A percentile compares a stretch with the other conserved stretches of the same genome.
These are phyloP conservation scores for Cosmopolites sordidus DNA, from an alignment of 2,888 invertebrate species.

Conservation along the genomic window DNA sequence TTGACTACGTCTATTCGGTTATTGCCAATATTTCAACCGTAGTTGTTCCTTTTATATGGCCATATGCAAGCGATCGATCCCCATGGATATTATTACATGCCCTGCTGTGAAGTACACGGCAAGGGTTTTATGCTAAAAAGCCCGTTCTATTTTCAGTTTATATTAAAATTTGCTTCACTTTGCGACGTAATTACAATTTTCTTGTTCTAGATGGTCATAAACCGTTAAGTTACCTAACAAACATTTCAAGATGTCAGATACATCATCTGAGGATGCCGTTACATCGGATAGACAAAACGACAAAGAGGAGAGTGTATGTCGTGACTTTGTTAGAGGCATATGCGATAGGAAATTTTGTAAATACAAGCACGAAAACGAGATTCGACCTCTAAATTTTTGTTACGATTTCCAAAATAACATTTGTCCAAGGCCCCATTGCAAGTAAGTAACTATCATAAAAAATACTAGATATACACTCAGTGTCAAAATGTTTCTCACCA, in stretches of 20 bases:
- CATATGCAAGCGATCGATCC: constrained; percentile 7
- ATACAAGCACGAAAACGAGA: constrained; percentile 52
- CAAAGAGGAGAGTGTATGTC: constrained; percentile 47
- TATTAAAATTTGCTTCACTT: not conserved
- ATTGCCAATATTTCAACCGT: constrained; percentile 15
- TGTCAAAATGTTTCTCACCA: too few species aligned
- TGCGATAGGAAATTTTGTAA: constrained; percentile 56
- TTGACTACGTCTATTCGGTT: constrained; percentile 7
- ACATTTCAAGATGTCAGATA: constrained; percentile 40
- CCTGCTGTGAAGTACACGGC: constrained; percentile 20
- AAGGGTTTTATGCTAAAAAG: constrained; percentile 24
- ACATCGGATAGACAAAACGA: constrained; percentile 38
- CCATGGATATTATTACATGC: constrained; percentile 14
- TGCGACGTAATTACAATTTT: too few species aligned
- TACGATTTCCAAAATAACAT: constrained; percentile 70
- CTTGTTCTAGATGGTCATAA: not conserved
- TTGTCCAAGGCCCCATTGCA: constrained; percentile 68
- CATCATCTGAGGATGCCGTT: constrained; percentile 39
- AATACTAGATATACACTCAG: too few species aligned
- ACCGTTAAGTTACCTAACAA: too few species aligned
- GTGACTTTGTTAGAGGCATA: constrained; percentile 57
- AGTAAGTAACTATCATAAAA: too few species aligned
- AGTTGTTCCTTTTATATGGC: constrained; percentile 16
- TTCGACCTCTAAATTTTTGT: constrained; percentile 52
- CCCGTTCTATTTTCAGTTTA: not conserved